Base-by-base conservation (phyloP, 1,140 invertebrate genomes). In the Psix sp. region DNA sequence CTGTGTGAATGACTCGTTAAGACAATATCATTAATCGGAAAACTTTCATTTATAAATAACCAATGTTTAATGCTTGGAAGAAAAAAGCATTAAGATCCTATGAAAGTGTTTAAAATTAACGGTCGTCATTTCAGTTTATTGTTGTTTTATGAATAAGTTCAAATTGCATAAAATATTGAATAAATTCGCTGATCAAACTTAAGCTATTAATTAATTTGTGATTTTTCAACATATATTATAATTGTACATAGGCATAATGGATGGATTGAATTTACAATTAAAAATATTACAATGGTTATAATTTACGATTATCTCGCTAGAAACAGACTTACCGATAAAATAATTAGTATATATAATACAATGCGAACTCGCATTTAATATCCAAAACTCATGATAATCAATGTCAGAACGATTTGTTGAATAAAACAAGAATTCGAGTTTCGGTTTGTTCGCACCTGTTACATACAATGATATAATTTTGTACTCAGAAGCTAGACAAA, bases 251-350 rank as follows among this genome's bases (percentile, higher is more conserved):
- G n/a, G 74, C 80, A 79, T 79, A 77, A 56, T 51, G 38, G 52
- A 70, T 60, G 65, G 81, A 82, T 82, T 80, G 78, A 81, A 82
- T 83, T 82, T 77, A 81, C 62, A 59, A n/a, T n/a, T 65, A 77
- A 79, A 73, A 77, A 60, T 80, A 82, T 81, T 79, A 65, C 36
- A 21, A 65, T 56, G 60, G 74, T 60, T 29, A 72, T 76, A 49
- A 62, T 63, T 45, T 68, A 43, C 21, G 74, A 76, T 83, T 83
- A 84, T 83, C 82, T 62, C 49, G 71, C 83, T 83, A 82, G 74
- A 73, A 59, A 67, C 76, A 68, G 79, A 65, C 74, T 77, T 82
- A 54, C 63, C 74, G 75, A 76, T 80, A 80, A 84, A 83, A 84
- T 84, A 83, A 84, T 84, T 84, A 83, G n/a, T n/a, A 65, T 46